These are phyloP conservation scores for Acrobasis suavella DNA, from an alignment of 2,888 invertebrate genomes.

Conservation along the genomic window DNA sequence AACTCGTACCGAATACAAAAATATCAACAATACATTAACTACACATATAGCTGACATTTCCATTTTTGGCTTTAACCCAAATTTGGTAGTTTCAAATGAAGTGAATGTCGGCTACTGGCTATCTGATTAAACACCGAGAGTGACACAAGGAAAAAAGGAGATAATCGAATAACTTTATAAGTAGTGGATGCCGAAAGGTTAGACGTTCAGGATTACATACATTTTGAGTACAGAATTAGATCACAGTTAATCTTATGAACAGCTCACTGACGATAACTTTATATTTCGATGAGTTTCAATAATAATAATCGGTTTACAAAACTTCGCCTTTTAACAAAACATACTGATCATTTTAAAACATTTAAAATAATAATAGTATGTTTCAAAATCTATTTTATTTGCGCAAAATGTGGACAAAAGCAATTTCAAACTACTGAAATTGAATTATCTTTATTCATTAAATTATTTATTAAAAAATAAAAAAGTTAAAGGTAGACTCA, in stretches of 20 bases:
- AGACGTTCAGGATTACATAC: slow-evolving; percentile 37
- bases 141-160: slow-evolving; percentile 2
- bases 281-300: too few species aligned
- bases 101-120: not conserved
- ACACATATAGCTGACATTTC: slow-evolving; percentile 1
- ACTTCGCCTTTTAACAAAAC: too few species aligned
- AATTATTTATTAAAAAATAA: too few species aligned
- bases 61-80: not conserved
- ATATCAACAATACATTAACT: not conserved
- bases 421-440: too few species aligned
- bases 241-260: slow-evolving; percentile 44
- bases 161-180: slow-evolving; percentile 14
- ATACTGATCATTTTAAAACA: too few species aligned
- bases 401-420: too few species aligned
- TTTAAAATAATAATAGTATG: too few species aligned
- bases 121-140: slow-evolving; percentile 2
- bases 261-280: slow-evolving; percentile 32
- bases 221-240: slow-evolving; percentile 30
- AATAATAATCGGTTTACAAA: too few species aligned
- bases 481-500: too few species aligned
- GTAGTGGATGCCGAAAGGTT: slow-evolving; percentile 6
- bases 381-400: too few species aligned
- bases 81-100: slow-evolving; percentile 1
- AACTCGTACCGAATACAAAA: not conserved
- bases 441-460: too few species aligned